phyloP scores from a whole-genome alignment of 2,113 vertebrate species.

The Mus spicilegus region DNA sequence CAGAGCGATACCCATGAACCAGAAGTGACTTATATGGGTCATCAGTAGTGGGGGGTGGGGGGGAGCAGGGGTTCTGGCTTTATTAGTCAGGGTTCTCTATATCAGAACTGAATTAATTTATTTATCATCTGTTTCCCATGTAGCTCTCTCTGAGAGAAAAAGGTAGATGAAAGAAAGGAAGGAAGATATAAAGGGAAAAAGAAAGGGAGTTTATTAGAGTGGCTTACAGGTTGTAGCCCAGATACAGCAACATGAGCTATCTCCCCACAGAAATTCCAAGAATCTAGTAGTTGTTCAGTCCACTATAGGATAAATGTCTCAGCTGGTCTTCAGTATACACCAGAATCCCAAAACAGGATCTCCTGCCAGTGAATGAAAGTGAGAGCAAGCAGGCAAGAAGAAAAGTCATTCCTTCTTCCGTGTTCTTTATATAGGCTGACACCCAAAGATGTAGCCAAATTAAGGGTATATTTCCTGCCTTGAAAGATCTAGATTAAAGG shows the following conservation, averaged over 20 bases:
- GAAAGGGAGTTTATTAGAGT: not conserved
- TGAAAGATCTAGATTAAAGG: not conserved
- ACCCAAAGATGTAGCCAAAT: not conserved
- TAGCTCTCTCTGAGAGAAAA: not conserved
- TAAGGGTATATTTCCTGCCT: not conserved
- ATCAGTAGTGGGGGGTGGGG: not conserved
- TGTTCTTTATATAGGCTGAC: not conserved
- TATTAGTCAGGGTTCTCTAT: not conserved
- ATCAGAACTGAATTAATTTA: not conserved
- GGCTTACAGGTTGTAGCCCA: not conserved
- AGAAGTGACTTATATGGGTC: not conserved
- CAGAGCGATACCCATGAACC: not conserved
- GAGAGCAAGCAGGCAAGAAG: not conserved
- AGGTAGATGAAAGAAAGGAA: not conserved
- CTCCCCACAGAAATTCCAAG: not conserved
- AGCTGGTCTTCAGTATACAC: not conserved
- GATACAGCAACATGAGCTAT: not conserved
- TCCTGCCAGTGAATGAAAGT: not conserved
- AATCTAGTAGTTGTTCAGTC: not conserved
- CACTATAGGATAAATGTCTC: not conserved
- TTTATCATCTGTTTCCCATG: not conserved
- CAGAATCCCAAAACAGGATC: not conserved
- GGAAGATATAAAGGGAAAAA: not conserved
- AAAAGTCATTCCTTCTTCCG: not conserved
- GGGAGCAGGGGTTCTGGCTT: not conserved